A percentile compares a stretch with the other conserved stretches of the same genome.
phyloP scores from a whole-genome alignment of 2,113 vertebrate genomes.

The Nasalis larvatus region DNA sequence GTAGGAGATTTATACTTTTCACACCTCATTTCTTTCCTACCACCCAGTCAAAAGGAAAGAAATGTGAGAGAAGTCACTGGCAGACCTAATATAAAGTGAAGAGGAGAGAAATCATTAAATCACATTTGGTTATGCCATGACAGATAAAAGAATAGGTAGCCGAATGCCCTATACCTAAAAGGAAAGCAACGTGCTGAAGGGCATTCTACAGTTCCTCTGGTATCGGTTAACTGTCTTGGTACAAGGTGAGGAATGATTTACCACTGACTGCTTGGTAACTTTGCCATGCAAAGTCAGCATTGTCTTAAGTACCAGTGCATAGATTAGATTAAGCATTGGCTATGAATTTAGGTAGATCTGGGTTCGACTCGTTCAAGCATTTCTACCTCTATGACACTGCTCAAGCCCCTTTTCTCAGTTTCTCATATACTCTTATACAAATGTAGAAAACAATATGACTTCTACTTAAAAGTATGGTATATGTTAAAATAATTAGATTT shows the following conservation, averaged over 20 bases:
- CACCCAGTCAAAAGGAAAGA: neutral
- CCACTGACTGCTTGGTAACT: neutral
- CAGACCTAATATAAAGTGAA: neutral
- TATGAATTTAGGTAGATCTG: neutral
- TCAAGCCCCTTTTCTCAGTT: neutral
- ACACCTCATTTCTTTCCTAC: neutral
- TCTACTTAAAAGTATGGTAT: neutral
- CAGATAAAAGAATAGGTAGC: neutral
- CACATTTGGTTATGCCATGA: neutral
- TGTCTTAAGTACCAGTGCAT: neutral
- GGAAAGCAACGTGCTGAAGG: neutral
- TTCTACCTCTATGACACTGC: neutral
- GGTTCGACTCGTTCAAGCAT: neutral
- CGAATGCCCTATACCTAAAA: neutral
- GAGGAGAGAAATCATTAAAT: neutral
- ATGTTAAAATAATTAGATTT: slow-evolving; percentile 4
- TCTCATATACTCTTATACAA: neutral
- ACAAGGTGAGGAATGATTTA: neutral
- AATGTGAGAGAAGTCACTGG: neutral
- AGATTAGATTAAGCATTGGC: neutral
- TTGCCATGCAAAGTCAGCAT: neutral
- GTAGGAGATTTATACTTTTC: neutral
- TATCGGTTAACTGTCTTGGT: neutral
- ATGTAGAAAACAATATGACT: neutral
- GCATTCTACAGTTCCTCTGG: neutral